Conservation (phyloP, 2,113 vertebrate genomes). For the Brachypteracias leptosomus region DNA sequence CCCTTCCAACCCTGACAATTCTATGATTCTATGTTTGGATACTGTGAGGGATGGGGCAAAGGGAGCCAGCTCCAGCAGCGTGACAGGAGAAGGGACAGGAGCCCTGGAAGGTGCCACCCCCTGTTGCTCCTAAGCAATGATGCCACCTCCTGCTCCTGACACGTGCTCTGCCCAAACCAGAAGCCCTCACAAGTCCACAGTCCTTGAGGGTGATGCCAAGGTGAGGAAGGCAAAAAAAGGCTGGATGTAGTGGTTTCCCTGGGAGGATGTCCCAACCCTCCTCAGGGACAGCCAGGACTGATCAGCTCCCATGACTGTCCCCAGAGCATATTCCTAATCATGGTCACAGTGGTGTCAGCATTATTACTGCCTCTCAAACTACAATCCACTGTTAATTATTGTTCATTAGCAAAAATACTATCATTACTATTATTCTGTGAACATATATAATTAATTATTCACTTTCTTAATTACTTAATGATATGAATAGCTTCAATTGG, state of each 20-base stretch:
- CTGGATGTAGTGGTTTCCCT: neutral
- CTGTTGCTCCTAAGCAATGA: neutral
- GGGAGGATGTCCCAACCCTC: neutral
- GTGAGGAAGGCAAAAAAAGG: neutral
- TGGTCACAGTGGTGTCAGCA: neutral
- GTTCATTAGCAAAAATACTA: conserved; percentile 33
- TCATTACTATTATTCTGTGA: neutral
- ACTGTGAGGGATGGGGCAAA: neutral
- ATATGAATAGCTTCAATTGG: neutral
- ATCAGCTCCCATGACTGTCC: fast-evolving
- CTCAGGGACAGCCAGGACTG: neutral
- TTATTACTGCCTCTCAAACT: neutral
- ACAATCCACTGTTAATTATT: neutral
- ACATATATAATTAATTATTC: conserved; percentile 35
- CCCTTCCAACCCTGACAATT: too few species aligned
- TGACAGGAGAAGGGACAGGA: neutral
- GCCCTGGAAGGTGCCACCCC: neutral
- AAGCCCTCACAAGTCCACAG: neutral
- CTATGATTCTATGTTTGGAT: neutral
- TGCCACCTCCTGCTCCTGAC: neutral
- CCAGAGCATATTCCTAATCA: neutral
- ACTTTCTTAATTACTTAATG: conserved; percentile 36
- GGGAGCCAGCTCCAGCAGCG: fast-evolving
- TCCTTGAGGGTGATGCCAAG: neutral
- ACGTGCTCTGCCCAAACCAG: neutral